Base-by-base conservation (phyloP, 2,888 invertebrate species). In the Carabus problematicus region DNA sequence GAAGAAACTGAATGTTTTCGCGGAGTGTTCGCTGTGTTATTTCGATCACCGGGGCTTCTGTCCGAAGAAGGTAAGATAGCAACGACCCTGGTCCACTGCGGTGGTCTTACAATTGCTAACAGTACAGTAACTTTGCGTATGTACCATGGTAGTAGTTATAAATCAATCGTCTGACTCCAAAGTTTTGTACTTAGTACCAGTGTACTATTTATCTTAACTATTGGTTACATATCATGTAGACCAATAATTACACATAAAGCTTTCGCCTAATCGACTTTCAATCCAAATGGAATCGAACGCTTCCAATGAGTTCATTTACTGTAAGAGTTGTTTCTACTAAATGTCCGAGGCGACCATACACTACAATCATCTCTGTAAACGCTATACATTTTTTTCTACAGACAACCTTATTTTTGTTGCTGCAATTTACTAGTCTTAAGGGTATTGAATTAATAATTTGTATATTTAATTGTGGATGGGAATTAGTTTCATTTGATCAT, bases 61-160 rank as follows among this genome's bases (percentile, higher is more conserved):
- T 78, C 75, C 75, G 76, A 77, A 77, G 77, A 79, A 82, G 82
- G 82, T 82, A 82, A 82, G 82, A 82, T 77, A 70, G 59, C 55
- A 64, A 63, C 67, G 60, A 43, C 55, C 62, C 55, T 45, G 56
- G 61, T 59, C 70, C 61, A 61, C 66, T 62, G 52, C 56, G 55
- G 64, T 59, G 68, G 59, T 62, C 52, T 70, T 47, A 12, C 52
- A 52, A 52, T 16, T 52, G 19, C 52, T 18, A 52, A 52, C 19
- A 16, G 52, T 12, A 16, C 14, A 52, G 52, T 18, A 18, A 18
- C 16, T 3, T 58, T 67, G 59, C 67, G 60, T 9, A 56, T 67
- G 42, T 52, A 56, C 11, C 11, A 64, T 63, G 45, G 55, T 64
- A 56, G 64, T 64, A 55, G 29, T 29, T 29, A 29, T 29, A 42